Conservation (phyloP, 2,113 vertebrate genomes). For the Ivindomyrus marchei region DNA sequence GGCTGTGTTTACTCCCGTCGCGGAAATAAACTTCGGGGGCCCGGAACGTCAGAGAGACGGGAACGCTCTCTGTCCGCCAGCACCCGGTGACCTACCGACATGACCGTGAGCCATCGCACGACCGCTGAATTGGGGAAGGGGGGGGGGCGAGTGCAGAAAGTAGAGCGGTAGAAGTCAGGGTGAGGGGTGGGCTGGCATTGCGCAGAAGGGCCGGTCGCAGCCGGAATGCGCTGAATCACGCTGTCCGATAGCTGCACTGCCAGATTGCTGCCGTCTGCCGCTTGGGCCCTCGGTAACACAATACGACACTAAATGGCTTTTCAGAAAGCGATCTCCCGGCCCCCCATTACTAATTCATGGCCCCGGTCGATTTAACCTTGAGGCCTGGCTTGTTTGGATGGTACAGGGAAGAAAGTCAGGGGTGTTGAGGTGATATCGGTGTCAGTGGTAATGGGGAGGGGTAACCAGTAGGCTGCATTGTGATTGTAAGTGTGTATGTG, state of each 20-base stretch:
- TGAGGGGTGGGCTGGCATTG: slow-evolving; percentile 40
- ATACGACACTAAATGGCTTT: slow-evolving; percentile 67
- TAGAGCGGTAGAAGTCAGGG: slow-evolving; percentile 35
- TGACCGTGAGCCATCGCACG: background rate
- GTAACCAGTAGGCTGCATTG: slow-evolving; percentile 12
- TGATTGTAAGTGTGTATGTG: background rate
- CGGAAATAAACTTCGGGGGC: background rate
- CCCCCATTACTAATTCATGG: slow-evolving; percentile 72
- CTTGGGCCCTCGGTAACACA: slow-evolving; percentile 55
- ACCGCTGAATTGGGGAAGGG: background rate
- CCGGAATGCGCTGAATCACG: slow-evolving; percentile 43
- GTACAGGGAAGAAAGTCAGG: slow-evolving; percentile 27
- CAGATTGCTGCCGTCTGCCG: slow-evolving; percentile 24
- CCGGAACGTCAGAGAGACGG: background rate
- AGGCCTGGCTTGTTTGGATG: slow-evolving; percentile 35
- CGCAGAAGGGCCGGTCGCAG: slow-evolving; percentile 37
- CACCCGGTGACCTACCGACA: background rate
- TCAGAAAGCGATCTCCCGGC: slow-evolving; percentile 60
- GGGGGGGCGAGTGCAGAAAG: background rate
- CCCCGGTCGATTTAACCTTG: slow-evolving; percentile 70
- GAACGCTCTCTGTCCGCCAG: background rate
- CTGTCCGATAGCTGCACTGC: slow-evolving; percentile 45
- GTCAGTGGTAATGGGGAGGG: slow-evolving; percentile 9
- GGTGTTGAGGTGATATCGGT: slow-evolving; percentile 39
- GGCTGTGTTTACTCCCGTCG: background rate